phyloP scores from a whole-genome alignment of 2,797 vertebrate species.

The Phoebastria nigripes region DNA sequence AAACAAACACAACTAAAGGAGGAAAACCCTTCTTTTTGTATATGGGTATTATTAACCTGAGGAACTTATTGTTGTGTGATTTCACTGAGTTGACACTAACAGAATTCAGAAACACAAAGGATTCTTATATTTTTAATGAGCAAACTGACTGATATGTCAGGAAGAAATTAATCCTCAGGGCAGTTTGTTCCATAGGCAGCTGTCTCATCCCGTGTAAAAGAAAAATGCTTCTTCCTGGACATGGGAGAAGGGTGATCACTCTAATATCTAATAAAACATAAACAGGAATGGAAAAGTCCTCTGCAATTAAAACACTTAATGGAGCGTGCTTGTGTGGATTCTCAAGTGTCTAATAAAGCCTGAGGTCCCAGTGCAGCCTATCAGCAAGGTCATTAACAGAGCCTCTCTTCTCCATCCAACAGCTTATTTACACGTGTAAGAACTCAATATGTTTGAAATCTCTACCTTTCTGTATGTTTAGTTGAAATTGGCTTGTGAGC shows the following conservation, averaged over 20 bases:
- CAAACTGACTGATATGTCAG: neutral
- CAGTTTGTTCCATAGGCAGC: neutral
- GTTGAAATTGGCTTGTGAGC: neutral
- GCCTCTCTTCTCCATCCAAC: neutral
- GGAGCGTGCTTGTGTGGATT: accelerated
- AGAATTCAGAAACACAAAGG: neutral
- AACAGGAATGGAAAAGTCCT: neutral
- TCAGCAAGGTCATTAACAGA: neutral
- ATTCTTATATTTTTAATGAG: neutral
- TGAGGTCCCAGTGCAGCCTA: neutral
- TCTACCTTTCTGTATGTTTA: neutral
- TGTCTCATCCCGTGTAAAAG: neutral
- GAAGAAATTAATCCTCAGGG: neutral
- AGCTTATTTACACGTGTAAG: neutral
- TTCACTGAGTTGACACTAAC: neutral
- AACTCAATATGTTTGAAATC: neutral
- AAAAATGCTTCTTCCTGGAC: neutral
- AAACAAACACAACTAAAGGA: neutral
- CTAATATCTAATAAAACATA: neutral
- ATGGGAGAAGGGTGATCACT: neutral
- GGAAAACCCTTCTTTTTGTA: neutral
- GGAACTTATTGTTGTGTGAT: neutral
- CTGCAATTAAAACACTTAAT: neutral
- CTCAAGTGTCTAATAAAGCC: neutral
- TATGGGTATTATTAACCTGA: neutral